Evolutionary conservation across 2,797 vertebrate species (phyloP).

Genomic region (Mus caroli): DNA sequence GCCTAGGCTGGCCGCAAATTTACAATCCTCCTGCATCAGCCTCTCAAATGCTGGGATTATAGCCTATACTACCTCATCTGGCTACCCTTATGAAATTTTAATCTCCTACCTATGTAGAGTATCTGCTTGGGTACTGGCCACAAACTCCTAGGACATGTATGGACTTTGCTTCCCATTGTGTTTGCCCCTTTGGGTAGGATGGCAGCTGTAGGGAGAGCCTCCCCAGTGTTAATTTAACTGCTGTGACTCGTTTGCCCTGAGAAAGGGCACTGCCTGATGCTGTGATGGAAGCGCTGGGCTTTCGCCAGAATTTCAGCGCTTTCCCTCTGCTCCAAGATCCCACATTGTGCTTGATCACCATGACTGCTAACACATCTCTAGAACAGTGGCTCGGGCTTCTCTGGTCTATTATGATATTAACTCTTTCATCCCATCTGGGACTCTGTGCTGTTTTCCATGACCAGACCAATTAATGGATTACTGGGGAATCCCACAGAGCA

Average conservation of each 20-base stretch:
- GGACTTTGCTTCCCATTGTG: neutral
- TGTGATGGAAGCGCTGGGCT: neutral
- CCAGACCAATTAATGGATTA: neutral
- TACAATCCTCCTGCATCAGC: neutral
- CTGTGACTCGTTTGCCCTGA: neutral
- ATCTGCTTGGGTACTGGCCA: neutral
- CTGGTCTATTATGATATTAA: neutral
- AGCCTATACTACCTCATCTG: neutral
- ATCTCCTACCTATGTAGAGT: neutral
- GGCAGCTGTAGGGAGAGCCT: neutral
- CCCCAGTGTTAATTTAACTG: neutral
- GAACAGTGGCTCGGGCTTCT: neutral
- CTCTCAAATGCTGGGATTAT: neutral
- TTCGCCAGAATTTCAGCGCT: neutral
- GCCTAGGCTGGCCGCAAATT: neutral
- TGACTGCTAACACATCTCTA: neutral
- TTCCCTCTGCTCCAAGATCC: neutral
- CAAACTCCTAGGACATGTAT: neutral
- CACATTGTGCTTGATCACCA: rapidly evolving
- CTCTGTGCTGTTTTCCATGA: neutral
- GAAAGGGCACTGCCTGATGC: neutral
- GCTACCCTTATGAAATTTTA: neutral
- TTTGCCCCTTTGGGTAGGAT: neutral
- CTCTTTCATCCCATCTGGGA: neutral
- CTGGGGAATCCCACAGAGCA: neutral